phyloP scores from a whole-genome alignment of 2,888 invertebrate genomes.

The Corythucha ciliata region DNA sequence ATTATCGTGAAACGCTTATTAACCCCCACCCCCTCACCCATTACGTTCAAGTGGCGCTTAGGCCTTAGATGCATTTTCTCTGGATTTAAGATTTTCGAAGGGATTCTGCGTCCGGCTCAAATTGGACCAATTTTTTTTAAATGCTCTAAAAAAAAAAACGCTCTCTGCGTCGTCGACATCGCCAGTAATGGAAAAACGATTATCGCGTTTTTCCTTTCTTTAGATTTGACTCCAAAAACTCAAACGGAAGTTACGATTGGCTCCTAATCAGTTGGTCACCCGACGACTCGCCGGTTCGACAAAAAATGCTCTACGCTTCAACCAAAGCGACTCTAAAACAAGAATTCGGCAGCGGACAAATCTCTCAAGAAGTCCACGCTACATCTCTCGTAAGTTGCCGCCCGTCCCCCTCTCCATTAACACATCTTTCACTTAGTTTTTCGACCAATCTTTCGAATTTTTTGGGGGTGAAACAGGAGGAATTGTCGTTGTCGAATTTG shows the following conservation, averaged over 20 bases:
- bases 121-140: conserved; percentile 4
- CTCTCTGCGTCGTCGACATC: neutral
- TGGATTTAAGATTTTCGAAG: no score
- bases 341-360: conserved; percentile 89
- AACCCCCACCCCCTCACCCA: no score
- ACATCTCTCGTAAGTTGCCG: conserved; percentile 54
- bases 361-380: conserved; percentile 90
- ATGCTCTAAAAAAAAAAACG: neutral
- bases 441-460: neutral
- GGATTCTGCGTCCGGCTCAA: neutral
- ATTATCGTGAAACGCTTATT: no score
- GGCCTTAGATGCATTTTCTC: no score
- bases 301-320: conserved; percentile 97
- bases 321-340: conserved; percentile 94
- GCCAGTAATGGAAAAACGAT: neutral
- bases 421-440: neutral
- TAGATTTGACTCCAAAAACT: conserved; percentile 66
- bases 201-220: conserved; percentile 5
- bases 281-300: conserved; percentile 77
- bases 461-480: conserved; percentile 10
- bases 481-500: conserved; percentile 14
- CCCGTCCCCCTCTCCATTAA: neutral
- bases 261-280: conserved; percentile 89
- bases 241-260: conserved; percentile 79
- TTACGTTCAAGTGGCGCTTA: no score